These are phyloP conservation scores for Dinomys branickii DNA, from an alignment of 2,113 vertebrate genomes.

Conservation along the genomic window DNA sequence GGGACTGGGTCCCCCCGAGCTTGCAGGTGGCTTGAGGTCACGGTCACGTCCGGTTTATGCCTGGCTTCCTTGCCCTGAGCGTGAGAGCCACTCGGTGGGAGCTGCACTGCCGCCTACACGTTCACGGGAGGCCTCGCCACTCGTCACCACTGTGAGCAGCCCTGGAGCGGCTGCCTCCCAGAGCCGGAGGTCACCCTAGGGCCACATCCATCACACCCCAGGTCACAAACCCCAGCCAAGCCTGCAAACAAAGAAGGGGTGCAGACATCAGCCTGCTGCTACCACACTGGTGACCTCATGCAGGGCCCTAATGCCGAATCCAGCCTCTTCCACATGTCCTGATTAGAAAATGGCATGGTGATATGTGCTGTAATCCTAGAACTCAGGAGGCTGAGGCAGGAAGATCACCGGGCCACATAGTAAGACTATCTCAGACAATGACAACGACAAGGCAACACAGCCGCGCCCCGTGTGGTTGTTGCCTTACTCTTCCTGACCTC, in stretches of 20 bases:
- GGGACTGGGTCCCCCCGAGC: neutral
- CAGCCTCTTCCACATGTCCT: neutral
- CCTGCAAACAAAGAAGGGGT: neutral
- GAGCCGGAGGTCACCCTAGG: neutral
- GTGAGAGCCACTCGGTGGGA: neutral
- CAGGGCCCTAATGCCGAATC: neutral
- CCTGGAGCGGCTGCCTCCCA: neutral
- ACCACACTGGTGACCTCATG: neutral
- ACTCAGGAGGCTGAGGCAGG: neutral
- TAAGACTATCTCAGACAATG: neutral
- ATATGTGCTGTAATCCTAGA: neutral
- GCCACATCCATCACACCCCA: neutral
- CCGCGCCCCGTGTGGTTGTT: rapidly evolving
- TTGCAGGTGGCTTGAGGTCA: neutral
- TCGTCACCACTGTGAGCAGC: neutral
- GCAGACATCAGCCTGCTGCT: neutral
- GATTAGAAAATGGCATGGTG: neutral
- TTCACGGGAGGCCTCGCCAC: neutral
- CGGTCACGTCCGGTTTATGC: neutral
- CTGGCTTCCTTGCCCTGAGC: neutral
- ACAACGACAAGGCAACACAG: neutral
- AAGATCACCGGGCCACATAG: neutral
- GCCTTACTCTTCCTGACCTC: rapidly evolving
- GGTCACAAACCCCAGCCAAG: neutral
- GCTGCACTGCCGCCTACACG: rapidly evolving